Evolutionary conservation across 2,113 vertebrate genomes (phyloP), one percentile per base, ranked within the genome.

Genomic region (Acinonyx jubatus): DNA sequence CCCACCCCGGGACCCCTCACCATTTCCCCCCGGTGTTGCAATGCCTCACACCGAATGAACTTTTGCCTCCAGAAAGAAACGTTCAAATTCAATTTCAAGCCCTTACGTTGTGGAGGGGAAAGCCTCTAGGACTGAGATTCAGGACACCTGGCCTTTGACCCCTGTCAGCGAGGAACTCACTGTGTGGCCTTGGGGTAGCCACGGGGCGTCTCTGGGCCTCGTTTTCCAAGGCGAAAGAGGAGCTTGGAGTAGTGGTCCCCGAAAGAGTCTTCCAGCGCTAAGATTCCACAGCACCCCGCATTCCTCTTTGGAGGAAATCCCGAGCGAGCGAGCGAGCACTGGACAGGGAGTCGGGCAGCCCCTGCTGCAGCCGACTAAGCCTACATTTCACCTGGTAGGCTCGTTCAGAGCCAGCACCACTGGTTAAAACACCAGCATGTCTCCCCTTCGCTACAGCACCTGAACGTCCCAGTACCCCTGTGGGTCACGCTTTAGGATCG

Each of bases 21-120:
- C 3, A 0, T 25, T 1, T 68, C 27, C 66, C 14, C 48, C 2
- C 36, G 5, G 0, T 0, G 2, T 36, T 19, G 38, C 1, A 1
- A 13, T 0, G 55, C 29, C 10, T 16, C 7, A 0, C 0, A 4
- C 2, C 4, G 33, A 80, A 33, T 33, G 27, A 81, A 48, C 48
- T n/a, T 29, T 33, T 6, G n/a, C 91, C 69, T 80, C 91, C n/a
- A 79, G 79, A 36, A 52, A 45, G n/a, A 9, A 52, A 74, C 1
- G 11, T n/a, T 25, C 11, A 38, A 25, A 38, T 55, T 21, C 4
- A 6, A 38, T 45, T 8, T 31, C n/a, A 63, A 38, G 81, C 41
- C 31, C 0, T 16, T 4, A 29, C 74, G 13, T 31, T 0, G 25
- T 7, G 13, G 48, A 33, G 45, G 31, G 7, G 11, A 31, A 8